Conservation (phyloP, 2,797 vertebrate species). For the Sebastes diaconus region DNA sequence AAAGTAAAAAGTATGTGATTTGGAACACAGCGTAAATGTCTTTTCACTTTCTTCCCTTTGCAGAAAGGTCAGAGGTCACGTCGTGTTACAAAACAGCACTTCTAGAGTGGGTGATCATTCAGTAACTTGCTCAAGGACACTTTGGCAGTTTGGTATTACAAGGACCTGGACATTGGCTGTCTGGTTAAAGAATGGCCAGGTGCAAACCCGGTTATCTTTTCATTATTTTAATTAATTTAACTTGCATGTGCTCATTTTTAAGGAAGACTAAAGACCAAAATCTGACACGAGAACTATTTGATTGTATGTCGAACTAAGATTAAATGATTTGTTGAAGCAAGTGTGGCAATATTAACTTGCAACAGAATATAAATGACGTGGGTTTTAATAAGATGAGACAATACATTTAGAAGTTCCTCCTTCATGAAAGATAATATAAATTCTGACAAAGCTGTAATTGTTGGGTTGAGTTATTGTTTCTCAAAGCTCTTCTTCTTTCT, state of each 20-base stretch:
- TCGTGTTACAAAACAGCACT: not conserved
- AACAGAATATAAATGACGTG: not conserved
- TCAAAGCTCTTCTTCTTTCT: conserved; percentile 54
- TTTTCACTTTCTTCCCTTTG: not conserved
- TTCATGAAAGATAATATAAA: conserved; percentile 52
- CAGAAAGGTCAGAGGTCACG: not conserved
- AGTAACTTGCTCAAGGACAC: not conserved
- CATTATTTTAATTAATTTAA: not conserved
- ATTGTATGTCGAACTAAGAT: not conserved
- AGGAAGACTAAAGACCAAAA: not conserved
- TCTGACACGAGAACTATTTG: not conserved
- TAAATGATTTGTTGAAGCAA: not conserved
- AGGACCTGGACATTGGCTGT: not conserved
- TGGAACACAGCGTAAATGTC: not conserved
- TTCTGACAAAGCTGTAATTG: conserved; percentile 72
- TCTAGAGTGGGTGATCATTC: not conserved
- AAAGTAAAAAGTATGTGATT: no score
- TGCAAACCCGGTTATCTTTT: not conserved
- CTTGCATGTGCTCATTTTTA: not conserved
- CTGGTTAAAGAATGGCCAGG: not conserved
- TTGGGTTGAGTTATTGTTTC: conserved; percentile 75
- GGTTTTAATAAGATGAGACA: conserved; percentile 11
- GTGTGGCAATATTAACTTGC: not conserved
- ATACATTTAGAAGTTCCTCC: conserved; percentile 27
- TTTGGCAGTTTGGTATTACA: not conserved